Percentiles rank a stretch among this genome's conserved stretches.
Evolutionary conservation across 2,797 vertebrate genomes (phyloP).

Genomic region (Rhinatrema bivittatum): DNA sequence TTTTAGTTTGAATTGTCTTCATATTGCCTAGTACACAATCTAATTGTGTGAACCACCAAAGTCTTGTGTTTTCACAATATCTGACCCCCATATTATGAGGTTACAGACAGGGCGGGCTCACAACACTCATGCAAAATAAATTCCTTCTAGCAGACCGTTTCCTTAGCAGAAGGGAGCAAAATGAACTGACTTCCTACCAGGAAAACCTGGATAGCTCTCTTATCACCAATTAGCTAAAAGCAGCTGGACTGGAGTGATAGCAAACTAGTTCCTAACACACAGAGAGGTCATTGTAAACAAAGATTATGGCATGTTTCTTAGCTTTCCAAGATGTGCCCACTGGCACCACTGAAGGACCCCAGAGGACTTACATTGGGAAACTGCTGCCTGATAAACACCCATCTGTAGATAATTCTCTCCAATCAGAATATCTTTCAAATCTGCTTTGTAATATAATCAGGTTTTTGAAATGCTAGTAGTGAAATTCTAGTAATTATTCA

Average conservation of each 20-base stretch:
- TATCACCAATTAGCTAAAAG: neutral
- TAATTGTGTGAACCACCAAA: too few relatives aligned
- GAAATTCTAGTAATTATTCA: too few relatives aligned
- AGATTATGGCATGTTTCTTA: slow-evolving; percentile 4
- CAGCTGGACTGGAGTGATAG: neutral
- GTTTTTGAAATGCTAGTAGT: too few relatives aligned
- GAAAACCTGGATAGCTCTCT: neutral
- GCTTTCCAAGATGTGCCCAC: slow-evolving; percentile 3
- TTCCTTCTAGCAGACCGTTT: slow-evolving; percentile 13
- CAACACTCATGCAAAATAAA: neutral
- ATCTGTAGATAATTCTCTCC: too few relatives aligned
- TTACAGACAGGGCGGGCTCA: slow-evolving; percentile 1
- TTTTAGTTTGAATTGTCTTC: too few relatives aligned
- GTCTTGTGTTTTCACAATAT: too few relatives aligned
- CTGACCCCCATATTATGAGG: slow-evolving; percentile 4
- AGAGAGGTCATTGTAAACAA: neutral
- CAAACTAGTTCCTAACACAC: neutral
- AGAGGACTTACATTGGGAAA: too few relatives aligned
- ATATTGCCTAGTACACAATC: too few relatives aligned
- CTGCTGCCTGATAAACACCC: too few relatives aligned
- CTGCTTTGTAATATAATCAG: too few relatives aligned
- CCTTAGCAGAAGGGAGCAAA: slow-evolving; percentile 10
- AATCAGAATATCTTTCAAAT: too few relatives aligned
- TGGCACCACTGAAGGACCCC: too few relatives aligned
- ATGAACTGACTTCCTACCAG: slow-evolving; percentile 11